Conservation (phyloP, 2,113 vertebrate genomes). For the Microtus richardsoni region DNA sequence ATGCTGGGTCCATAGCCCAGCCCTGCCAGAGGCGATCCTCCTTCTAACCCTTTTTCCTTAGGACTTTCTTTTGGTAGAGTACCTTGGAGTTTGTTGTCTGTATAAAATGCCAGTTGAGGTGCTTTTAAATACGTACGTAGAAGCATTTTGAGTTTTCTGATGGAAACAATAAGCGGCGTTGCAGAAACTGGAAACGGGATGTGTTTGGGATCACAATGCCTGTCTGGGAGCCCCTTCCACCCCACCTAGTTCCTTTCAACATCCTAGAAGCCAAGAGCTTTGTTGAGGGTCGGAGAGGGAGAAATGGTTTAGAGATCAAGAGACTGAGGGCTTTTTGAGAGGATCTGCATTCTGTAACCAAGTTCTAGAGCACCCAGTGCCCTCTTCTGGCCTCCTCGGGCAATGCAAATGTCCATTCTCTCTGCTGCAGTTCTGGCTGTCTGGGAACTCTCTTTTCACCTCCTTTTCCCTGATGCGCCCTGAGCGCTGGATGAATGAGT, state of each 20-base stretch:
- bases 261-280: neutral
- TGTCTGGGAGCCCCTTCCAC: fast-evolving
- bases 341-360: neutral
- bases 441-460: neutral
- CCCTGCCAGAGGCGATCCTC: fast-evolving
- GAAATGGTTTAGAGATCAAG: neutral
- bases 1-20: too few species aligned
- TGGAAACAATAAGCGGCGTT: neutral
- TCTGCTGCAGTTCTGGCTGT: neutral
- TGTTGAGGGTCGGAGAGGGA: neutral
- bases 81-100: neutral
- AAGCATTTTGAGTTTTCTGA: neutral
- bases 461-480: neutral
- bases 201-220: fast-evolving
- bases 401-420: neutral
- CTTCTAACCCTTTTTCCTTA: too few species aligned
- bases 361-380: neutral
- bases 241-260: neutral
- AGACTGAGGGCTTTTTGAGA: neutral
- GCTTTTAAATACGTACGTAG: neutral
- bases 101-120: neutral
- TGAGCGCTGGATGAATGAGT: neutral
- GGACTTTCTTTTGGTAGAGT: too few species aligned
- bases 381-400: neutral
- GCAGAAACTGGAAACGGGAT: neutral